These are phyloP conservation scores for Tetragnatha versicolor DNA, from an alignment of 1,140 invertebrate genomes.

Conservation along the genomic window DNA sequence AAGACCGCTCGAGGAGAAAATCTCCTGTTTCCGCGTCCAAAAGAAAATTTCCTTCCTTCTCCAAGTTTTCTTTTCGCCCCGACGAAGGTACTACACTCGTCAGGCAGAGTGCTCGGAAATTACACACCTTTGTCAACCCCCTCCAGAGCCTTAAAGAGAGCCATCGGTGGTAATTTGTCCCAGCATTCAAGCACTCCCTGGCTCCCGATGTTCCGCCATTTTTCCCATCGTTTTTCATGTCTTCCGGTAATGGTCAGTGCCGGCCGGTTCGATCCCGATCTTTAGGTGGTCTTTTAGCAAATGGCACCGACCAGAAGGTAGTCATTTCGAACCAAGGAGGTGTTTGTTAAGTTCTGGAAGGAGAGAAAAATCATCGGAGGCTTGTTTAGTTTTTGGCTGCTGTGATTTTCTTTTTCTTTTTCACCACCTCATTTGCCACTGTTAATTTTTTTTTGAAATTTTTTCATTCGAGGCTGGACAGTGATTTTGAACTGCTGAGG, in stretches of 20 bases:
- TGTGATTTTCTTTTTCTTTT: neutral
- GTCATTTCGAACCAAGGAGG: constrained; percentile 27
- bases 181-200: constrained; percentile 16
- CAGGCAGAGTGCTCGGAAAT: constrained; percentile 22
- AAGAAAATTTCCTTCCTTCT: too few relatives aligned
- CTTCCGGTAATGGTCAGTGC: constrained; percentile 37
- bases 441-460: neutral
- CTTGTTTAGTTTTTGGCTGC: too few relatives aligned
- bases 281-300: constrained; percentile 47
- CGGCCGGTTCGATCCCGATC: constrained; percentile 6
- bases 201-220: constrained; percentile 3
- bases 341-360: constrained; percentile 36
- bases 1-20: neutral
- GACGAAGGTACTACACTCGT: neutral
- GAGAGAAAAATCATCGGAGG: too few relatives aligned
- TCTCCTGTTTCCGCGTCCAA: too few relatives aligned
- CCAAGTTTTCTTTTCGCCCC: too few relatives aligned
- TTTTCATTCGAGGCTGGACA: too few relatives aligned
- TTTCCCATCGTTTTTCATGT: constrained; percentile 51
- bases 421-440: neutral
- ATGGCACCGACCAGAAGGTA: constrained; percentile 44
- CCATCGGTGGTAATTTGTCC: constrained; percentile 17
- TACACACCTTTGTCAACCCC: constrained; percentile 37
- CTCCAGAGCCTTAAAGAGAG: constrained; percentile 12
- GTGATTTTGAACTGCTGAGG: too few relatives aligned